These are phyloP conservation scores for Drosophila pseudoobscura DNA, from an alignment of 1,140 invertebrate genomes.

Conservation along the genomic window DNA sequence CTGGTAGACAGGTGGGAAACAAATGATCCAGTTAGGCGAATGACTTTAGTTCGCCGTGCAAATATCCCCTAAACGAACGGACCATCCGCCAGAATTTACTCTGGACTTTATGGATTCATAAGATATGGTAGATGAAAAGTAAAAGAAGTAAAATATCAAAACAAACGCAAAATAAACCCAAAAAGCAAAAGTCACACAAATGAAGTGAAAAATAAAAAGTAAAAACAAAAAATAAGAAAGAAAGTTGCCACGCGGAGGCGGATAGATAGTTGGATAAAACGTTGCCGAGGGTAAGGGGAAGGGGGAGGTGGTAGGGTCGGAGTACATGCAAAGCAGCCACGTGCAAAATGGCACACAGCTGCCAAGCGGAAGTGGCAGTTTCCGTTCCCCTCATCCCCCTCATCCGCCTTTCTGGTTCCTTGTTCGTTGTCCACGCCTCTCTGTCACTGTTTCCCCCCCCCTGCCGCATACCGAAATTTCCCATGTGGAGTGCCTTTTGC, in stretches of 20 bases:
- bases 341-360: conserved; percentile 54
- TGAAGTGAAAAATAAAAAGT: no score
- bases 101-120: no score
- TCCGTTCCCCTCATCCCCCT: neutral
- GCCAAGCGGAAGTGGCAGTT: conserved; percentile 43
- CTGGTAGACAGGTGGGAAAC: no score
- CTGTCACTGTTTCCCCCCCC: neutral
- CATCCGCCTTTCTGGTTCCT: no score
- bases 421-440: neutral
- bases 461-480: conserved; percentile 19
- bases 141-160: conserved; percentile 5
- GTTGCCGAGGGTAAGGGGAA: neutral
- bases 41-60: no score
- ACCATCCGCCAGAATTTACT: no score
- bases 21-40: no score
- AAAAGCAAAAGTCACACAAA: conserved; percentile 10
- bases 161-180: conserved; percentile 1
- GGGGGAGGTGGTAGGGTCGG: no score
- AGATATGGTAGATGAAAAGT: neutral
- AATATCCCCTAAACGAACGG: no score
- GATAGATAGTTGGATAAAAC: conserved; percentile 1
- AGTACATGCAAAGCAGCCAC: conserved; percentile 46
- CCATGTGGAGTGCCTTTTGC: conserved; percentile 73
- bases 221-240: no score
- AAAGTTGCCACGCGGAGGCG: no score